These are phyloP conservation scores for Anguilla pacifica DNA, from an alignment of 2,797 vertebrate species.

Conservation along the genomic window DNA sequence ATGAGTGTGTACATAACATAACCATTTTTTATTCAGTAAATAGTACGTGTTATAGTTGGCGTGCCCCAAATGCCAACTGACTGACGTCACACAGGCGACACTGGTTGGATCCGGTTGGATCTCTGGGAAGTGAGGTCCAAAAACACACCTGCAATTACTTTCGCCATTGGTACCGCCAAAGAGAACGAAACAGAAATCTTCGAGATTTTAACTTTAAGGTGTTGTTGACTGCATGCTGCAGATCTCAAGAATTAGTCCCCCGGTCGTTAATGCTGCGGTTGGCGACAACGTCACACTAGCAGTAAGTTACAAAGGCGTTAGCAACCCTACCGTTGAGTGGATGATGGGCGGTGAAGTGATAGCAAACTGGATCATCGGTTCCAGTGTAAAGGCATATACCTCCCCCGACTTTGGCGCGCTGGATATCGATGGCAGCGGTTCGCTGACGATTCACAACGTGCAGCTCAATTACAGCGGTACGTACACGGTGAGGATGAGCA, in stretches of 20 bases:
- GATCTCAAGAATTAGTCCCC: constrained; percentile 43
- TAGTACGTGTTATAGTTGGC: no score
- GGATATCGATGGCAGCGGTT: constrained; percentile 53
- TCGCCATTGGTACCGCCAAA: no score
- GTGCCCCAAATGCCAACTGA: no score
- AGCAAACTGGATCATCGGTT: constrained; percentile 57
- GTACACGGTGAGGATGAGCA: constrained; percentile 62
- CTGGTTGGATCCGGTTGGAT: no score
- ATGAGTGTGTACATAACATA: no score
- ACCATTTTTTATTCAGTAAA: no score
- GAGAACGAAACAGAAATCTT: no score
- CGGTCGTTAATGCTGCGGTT: constrained; percentile 39
- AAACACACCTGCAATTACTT: no score
- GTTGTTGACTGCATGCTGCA: constrained; percentile 39
- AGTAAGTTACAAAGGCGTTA: constrained; percentile 54
- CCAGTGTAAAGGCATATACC: constrained; percentile 33
- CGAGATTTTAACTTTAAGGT: no score
- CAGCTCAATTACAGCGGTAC: constrained; percentile 33
- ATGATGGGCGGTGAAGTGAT: constrained; percentile 46
- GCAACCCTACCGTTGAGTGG: constrained; percentile 62
- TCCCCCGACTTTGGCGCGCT: constrained; percentile 36
- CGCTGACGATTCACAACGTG: constrained; percentile 63
- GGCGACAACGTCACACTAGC: constrained; percentile 63
- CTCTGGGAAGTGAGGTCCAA: no score
- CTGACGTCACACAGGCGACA: no score